Evolutionary conservation across 53 echinoderm and acorn worm species (phyloP).

Genomic region (Echinarachnius parma): DNA sequence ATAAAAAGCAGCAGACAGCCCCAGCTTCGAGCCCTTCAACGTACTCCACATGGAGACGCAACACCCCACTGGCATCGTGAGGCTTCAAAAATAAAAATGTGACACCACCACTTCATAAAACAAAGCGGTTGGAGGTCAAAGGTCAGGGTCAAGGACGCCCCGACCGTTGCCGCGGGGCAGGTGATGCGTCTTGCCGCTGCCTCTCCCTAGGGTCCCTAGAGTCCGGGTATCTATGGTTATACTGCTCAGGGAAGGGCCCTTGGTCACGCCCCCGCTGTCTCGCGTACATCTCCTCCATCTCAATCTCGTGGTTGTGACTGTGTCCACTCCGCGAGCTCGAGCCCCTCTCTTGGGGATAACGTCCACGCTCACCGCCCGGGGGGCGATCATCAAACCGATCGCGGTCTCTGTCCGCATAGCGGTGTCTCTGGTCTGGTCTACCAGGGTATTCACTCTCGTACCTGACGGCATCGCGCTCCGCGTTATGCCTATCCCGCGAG

Average conservation of each 20-base stretch:
- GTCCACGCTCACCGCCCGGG: slow-evolving; percentile 29
- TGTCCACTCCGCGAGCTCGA: slow-evolving; percentile 52
- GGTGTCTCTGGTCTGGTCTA: slow-evolving; percentile 51
- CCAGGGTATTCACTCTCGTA: slow-evolving; percentile 83
- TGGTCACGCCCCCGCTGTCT: slow-evolving; percentile 51
- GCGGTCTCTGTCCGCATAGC: slow-evolving; percentile 64
- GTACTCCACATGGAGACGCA: slow-evolving; percentile 15
- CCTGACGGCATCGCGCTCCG: slow-evolving; percentile 84
- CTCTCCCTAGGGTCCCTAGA: slow-evolving; percentile 71
- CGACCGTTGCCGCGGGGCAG: slow-evolving; percentile 70
- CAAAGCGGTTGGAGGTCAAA: slow-evolving; percentile 21
- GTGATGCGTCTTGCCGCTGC: slow-evolving; percentile 76
- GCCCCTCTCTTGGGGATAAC: slow-evolving; percentile 79
- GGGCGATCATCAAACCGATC: slow-evolving; percentile 49
- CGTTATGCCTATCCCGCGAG: slow-evolving; percentile 81
- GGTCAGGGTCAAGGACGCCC: slow-evolving; percentile 73
- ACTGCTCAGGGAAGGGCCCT: slow-evolving; percentile 74
- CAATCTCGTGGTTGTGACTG: slow-evolving; percentile 84
- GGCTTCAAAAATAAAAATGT: slow-evolving; percentile 37
- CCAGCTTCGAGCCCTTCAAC: slow-evolving; percentile 19
- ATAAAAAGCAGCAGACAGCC: slow-evolving; percentile 30
- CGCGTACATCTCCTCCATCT: slow-evolving; percentile 96
- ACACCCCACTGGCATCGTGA: slow-evolving; percentile 27
- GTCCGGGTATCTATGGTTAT: slow-evolving; percentile 59
- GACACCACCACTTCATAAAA: slow-evolving; percentile 9